These are phyloP conservation scores for Drosophila melanosoma DNA, from an alignment of 2,888 invertebrate species.

Conservation along the genomic window DNA sequence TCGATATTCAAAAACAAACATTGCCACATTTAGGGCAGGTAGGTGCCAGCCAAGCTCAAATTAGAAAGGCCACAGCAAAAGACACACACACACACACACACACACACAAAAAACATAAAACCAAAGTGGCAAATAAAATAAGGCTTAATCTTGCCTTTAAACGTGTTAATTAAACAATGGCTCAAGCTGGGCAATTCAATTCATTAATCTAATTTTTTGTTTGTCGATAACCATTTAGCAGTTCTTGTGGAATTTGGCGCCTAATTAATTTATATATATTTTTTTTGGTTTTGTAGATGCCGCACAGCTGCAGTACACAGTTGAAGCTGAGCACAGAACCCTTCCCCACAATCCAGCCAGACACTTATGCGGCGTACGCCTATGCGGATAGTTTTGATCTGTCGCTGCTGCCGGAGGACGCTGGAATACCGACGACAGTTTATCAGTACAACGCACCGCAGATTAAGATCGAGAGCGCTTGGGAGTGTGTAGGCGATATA, in stretches of 20 bases:
- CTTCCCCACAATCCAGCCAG: slow-evolving; percentile 57
- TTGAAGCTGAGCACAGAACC: slow-evolving; percentile 66
- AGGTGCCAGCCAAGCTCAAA: slow-evolving; percentile 57
- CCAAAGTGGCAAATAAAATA: slow-evolving; percentile 3
- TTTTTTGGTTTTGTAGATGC: slow-evolving; percentile 63
- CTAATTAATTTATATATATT: background rate
- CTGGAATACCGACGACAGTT: slow-evolving; percentile 77
- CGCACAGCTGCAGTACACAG: slow-evolving; percentile 58
- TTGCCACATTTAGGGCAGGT: slow-evolving; percentile 62
- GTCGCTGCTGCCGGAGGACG: slow-evolving; percentile 89
- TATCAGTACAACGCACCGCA: slow-evolving; percentile 82
- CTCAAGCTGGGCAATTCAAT: slow-evolving; percentile 39
- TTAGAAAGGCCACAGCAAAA: slow-evolving; percentile 67
- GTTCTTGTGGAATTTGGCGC: slow-evolving; percentile 22
- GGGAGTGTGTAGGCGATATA: slow-evolving; percentile 58
- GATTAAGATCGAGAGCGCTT: slow-evolving; percentile 84
- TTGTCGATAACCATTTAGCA: slow-evolving; percentile 50
- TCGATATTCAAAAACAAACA: slow-evolving; percentile 26
- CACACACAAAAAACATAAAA: slow-evolving; percentile 6
- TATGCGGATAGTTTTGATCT: slow-evolving; percentile 89
- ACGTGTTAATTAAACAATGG: slow-evolving; percentile 51
- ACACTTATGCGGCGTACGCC: slow-evolving; percentile 81
- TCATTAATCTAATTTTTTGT: slow-evolving; percentile 50
- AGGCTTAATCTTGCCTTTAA: slow-evolving; percentile 9
- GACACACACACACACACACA: background rate